A percentile compares a stretch with the other conserved stretches of the same genome.
phyloP scores from a whole-genome alignment of 2,797 vertebrate species.

The Potorous gilbertii region DNA sequence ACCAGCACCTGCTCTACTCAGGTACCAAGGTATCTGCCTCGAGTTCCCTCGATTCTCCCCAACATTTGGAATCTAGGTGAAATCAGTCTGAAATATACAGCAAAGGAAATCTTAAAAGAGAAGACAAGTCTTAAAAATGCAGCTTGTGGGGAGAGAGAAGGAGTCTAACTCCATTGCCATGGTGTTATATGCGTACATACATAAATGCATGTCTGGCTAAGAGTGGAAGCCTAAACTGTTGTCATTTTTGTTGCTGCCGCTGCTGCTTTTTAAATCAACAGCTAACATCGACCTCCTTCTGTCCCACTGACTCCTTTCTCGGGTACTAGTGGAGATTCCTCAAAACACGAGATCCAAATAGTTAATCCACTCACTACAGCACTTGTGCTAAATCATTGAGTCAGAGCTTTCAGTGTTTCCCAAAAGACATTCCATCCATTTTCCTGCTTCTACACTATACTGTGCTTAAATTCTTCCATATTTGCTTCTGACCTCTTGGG shows the following conservation, averaged over 20 bases:
- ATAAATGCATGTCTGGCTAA: neutral
- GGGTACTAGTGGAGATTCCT: neutral
- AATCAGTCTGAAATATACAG: neutral
- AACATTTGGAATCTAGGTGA: neutral
- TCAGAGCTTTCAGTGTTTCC: neutral
- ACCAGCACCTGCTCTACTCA: neutral
- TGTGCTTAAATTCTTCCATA: neutral
- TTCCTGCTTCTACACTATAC: neutral
- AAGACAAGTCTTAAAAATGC: neutral
- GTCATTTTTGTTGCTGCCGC: neutral
- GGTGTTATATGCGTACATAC: neutral
- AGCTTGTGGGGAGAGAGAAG: neutral
- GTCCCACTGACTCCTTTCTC: neutral
- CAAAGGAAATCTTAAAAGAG: neutral
- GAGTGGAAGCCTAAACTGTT: neutral
- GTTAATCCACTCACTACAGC: neutral
- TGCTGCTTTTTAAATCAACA: neutral
- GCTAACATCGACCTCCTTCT: neutral
- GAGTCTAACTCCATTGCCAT: neutral
- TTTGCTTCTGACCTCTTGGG: rapidly evolving
- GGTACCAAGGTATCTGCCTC: neutral
- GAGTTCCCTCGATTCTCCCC: neutral
- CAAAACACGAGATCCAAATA: neutral
- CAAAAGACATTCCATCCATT: neutral
- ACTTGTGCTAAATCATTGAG: neutral